phyloP scores from a whole-genome alignment of 2,113 vertebrate species.

The Poecilia latipinna region DNA sequence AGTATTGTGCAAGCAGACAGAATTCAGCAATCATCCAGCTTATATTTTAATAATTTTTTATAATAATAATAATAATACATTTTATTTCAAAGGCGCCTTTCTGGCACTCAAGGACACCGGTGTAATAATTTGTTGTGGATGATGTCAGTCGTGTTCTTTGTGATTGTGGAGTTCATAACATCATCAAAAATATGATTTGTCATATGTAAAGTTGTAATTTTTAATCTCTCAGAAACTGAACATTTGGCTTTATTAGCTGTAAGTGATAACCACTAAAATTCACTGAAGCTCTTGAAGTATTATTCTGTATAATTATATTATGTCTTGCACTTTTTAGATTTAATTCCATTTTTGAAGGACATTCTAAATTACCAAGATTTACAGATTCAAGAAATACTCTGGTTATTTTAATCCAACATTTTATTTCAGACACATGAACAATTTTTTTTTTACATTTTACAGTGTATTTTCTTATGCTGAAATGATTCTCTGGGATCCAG shows the following conservation, averaged over 20 bases:
- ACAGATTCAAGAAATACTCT: neutral
- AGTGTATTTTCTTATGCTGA: slow-evolving; percentile 26
- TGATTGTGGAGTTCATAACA: too few species aligned
- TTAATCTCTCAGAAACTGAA: neutral
- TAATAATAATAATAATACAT: too few species aligned
- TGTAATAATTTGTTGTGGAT: neutral
- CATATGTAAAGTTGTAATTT: neutral
- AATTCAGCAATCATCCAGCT: neutral
- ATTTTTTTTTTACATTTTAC: slow-evolving; percentile 13
- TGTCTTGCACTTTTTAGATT: neutral
- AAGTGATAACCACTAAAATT: neutral
- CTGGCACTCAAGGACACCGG: too few species aligned
- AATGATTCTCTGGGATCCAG: slow-evolving; percentile 20
- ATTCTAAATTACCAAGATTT: neutral
- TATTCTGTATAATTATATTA: neutral
- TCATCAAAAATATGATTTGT: neutral
- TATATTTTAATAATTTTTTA: neutral
- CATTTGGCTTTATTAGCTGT: too few species aligned
- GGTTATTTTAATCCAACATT: slow-evolving; percentile 52
- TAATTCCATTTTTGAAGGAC: neutral
- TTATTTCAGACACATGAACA: slow-evolving; percentile 66
- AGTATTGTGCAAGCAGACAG: neutral
- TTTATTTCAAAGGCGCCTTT: too few species aligned
- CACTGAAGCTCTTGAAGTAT: neutral
- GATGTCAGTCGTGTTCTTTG: neutral